Base-by-base conservation (phyloP, 2,888 invertebrate genomes). In the Abrostola triplasia region DNA sequence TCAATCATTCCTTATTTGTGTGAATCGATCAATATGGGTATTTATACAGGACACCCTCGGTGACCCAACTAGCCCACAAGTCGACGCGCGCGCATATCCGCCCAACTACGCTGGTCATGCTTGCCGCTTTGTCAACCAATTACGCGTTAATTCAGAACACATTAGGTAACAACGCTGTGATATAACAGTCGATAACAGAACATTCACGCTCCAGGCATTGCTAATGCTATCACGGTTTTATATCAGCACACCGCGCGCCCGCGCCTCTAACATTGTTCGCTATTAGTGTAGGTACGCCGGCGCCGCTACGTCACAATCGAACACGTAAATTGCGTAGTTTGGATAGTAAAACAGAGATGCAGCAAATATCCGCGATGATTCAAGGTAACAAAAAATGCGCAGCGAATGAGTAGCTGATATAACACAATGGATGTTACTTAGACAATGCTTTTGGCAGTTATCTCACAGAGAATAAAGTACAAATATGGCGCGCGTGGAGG, bases 41-140 rank as follows among this genome's bases (percentile, higher is more conserved):
- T 36, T 24, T 53, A 55, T 62, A 35, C 51, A 50, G 4, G 38
- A 36, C 47, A 47, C 5, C 12, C 40, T 37, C 51, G 42, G 11
- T 40, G 50, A 38, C 49, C 24, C 42, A 63, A 65, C 56, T 65
- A 57, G 35, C 13, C 35, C 9, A 70, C 37, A 38, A 37, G 11
- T 9, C 50, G n/a, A 70, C 70, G 70, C 73, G 51, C 63, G 68
- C 72, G 76, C 70, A 73, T 63, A 13, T 64, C 51, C 56, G 38
- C 49, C 51, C 63, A 52, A 53, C 48, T 52, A 66, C 68, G 58
- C 37, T 69, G 42, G 67, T 65, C 74, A 62, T 74, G 70, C 74
- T 38, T 65, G 59, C 75, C 70, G 66, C 84, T 84, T 88, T 90
- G 88, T 89, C 84, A 85, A 86, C 82, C 89, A 88, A 90, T 90